phyloP scores from a whole-genome alignment of 2,888 invertebrate genomes.

The Labia minor region DNA sequence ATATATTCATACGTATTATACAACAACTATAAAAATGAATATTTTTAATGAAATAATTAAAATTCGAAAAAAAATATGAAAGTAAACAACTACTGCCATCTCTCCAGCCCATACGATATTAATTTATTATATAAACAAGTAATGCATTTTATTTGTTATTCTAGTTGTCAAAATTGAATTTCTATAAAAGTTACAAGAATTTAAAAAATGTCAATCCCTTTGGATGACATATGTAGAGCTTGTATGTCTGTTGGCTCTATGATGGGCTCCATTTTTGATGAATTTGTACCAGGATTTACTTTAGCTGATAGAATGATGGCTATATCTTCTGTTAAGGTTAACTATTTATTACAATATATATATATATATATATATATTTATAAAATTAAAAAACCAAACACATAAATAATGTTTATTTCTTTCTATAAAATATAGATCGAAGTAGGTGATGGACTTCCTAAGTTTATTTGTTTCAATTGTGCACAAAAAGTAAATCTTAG shows the following conservation, averaged over 20 bases:
- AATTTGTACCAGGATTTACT: neutral
- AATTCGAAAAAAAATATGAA: too few species aligned
- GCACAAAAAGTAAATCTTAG: neutral
- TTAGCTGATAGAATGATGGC: neutral
- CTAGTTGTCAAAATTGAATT: neutral
- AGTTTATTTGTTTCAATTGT: constrained; percentile 5
- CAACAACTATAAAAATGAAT: too few species aligned
- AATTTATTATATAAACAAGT: too few species aligned
- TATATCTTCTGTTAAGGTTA: neutral
- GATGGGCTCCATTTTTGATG: neutral
- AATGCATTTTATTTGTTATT: too few species aligned
- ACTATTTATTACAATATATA: neutral
- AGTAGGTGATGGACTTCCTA: neutral
- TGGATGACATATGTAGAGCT: neutral
- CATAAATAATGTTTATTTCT: too few species aligned
- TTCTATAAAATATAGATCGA: neutral
- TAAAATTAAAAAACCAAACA: neutral
- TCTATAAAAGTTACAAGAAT: neutral
- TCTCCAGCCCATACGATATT: too few species aligned
- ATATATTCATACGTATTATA: too few species aligned
- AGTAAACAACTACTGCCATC: too few species aligned
- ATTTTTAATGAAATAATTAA: too few species aligned
- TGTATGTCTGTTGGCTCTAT: constrained; percentile 1
- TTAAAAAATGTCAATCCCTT: neutral
- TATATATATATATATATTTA: neutral